phyloP scores from a whole-genome alignment of 2,797 vertebrate species.

The Pangasius macronema region DNA sequence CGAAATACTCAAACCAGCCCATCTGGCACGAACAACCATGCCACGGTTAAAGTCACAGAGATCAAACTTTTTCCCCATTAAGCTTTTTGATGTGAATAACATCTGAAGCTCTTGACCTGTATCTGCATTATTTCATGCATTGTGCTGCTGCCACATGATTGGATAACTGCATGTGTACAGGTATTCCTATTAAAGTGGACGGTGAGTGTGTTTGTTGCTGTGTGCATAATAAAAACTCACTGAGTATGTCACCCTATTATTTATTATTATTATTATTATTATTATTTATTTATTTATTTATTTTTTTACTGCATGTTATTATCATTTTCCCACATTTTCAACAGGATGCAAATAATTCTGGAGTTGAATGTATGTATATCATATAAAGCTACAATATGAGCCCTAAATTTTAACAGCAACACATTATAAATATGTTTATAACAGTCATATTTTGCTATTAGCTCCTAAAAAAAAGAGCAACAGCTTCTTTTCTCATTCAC shows the following conservation, averaged over 20 bases:
- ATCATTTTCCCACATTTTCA: neutral
- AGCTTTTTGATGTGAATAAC: too few relatives aligned
- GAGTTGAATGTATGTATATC: neutral
- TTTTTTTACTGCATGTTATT: neutral
- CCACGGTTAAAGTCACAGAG: too few relatives aligned
- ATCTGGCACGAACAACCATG: too few relatives aligned
- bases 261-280: too few relatives aligned
- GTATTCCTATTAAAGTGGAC: too few relatives aligned
- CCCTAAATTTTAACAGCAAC: neutral
- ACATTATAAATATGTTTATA: neutral
- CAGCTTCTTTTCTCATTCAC: neutral
- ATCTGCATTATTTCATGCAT: too few relatives aligned
- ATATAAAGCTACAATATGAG: neutral
- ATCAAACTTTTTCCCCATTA: too few relatives aligned
- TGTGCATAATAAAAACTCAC: neutral
- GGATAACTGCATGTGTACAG: too few relatives aligned
- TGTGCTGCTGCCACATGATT: too few relatives aligned
- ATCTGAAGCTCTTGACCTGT: too few relatives aligned
- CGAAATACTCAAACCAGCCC: too few relatives aligned
- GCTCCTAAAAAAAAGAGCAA: neutral
- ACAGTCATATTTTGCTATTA: neutral
- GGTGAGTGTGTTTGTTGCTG: neutral
- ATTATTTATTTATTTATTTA: too few relatives aligned
- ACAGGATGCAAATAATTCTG: neutral
- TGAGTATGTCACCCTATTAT: neutral